Percentiles rank a stretch among this genome's conserved stretches.
Evolutionary conservation across 2,113 vertebrate species (phyloP).

Genomic region (Cephalopterus ornatus): DNA sequence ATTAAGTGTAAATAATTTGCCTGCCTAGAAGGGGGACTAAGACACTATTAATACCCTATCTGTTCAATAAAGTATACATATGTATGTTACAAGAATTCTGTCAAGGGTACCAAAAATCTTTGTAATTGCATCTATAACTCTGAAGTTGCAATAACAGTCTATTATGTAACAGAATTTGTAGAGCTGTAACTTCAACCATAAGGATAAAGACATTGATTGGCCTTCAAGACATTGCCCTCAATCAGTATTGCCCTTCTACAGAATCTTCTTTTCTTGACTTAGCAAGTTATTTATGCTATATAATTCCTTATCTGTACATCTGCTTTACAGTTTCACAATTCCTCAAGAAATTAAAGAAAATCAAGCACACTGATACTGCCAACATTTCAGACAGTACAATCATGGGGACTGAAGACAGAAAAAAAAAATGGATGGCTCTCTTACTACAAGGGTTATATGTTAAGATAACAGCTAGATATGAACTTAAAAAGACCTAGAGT

Average conservation of each 20-base stretch:
- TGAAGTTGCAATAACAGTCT: not conserved
- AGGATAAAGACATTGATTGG: not conserved
- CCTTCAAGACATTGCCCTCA: not conserved
- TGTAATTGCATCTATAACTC: not conserved
- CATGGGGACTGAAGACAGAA: not conserved
- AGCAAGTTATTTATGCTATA: not conserved
- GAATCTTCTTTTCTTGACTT: not conserved
- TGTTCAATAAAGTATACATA: not conserved
- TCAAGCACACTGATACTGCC: not conserved
- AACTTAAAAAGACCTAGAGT: not conserved
- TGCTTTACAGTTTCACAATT: not conserved
- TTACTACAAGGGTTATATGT: not conserved
- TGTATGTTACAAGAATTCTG: not conserved
- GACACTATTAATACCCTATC: not conserved
- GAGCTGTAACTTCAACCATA: not conserved
- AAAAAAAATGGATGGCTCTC: not conserved
- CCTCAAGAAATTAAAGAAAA: not conserved
- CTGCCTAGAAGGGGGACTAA: not conserved
- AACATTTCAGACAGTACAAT: not conserved
- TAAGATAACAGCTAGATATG: not conserved
- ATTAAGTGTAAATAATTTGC: not conserved
- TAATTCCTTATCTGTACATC: not conserved
- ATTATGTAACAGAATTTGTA: not conserved
- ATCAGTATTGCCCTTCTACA: not conserved
- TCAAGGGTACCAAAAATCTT: not conserved